Evolutionary conservation across 2,888 invertebrate species (phyloP).

Genomic region (Apoderus coryli): DNA sequence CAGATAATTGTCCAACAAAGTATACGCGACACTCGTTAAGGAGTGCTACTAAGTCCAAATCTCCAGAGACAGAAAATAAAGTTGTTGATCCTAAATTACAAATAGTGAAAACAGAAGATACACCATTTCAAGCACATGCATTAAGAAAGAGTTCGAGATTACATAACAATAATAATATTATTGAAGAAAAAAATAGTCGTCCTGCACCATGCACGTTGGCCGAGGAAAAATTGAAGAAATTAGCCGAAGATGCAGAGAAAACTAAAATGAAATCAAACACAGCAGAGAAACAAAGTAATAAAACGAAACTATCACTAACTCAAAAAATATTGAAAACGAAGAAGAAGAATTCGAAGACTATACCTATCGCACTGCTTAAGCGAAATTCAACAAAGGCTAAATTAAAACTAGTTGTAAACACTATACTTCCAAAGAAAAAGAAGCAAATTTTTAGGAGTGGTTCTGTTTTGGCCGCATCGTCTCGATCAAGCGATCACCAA

Average conservation of each 20-base stretch:
- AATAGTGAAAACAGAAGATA: slow-evolving; percentile 15
- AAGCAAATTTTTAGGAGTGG: too few relatives aligned
- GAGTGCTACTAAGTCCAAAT: slow-evolving; percentile 15
- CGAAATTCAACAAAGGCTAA: too few relatives aligned
- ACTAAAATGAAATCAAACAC: slow-evolving; percentile 16
- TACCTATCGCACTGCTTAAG: too few relatives aligned
- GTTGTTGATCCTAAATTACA: background rate
- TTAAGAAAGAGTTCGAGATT: slow-evolving; percentile 23
- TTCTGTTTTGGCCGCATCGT: too few relatives aligned
- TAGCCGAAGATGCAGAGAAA: slow-evolving; percentile 19
- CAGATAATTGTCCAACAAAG: background rate
- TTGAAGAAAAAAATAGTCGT: slow-evolving; percentile 12
- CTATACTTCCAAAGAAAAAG: too few relatives aligned
- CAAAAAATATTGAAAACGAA: slow-evolving; percentile 31
- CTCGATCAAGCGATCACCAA: too few relatives aligned
- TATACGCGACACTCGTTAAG: slow-evolving; percentile 13
- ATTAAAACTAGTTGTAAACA: too few relatives aligned
- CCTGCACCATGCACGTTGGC: slow-evolving; percentile 16
- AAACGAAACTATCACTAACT: slow-evolving; percentile 32
- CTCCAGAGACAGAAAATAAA: background rate
- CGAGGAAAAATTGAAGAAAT: slow-evolving; percentile 19
- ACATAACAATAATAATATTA: slow-evolving; percentile 22
- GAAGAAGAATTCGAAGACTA: slow-evolving; percentile 31
- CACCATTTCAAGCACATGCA: slow-evolving; percentile 14
- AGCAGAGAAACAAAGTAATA: slow-evolving; percentile 28